Evolutionary conservation across 2,888 invertebrate species (phyloP).

Genomic region (Acronicta aceris): DNA sequence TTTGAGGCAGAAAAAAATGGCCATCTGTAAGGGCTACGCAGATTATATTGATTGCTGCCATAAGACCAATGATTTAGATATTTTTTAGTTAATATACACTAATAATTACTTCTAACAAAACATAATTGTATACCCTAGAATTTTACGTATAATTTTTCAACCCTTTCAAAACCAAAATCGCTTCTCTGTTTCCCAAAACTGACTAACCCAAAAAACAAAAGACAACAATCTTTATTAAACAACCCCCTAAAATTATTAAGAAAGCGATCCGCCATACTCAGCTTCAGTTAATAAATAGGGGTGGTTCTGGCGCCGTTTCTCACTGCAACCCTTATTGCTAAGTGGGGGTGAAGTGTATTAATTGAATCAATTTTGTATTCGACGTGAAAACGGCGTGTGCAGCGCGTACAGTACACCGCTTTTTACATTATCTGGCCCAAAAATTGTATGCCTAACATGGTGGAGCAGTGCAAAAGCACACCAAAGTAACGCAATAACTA

Average conservation of each 20-base stretch:
- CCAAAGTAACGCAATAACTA: too few relatives aligned
- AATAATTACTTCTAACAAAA: too few relatives aligned
- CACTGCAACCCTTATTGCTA: conserved; percentile 60
- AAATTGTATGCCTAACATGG: too few relatives aligned
- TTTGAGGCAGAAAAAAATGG: too few relatives aligned
- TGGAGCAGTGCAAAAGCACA: too few relatives aligned
- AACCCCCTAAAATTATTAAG: conserved; percentile 38
- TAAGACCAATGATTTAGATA: too few relatives aligned
- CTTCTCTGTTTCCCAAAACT: not conserved
- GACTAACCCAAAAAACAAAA: conserved; percentile 24
- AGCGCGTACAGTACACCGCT: not conserved
- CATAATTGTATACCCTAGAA: too few relatives aligned
- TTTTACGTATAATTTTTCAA: too few relatives aligned
- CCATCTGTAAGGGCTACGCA: too few relatives aligned
- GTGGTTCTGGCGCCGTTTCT: conserved; percentile 54
- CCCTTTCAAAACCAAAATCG: not conserved
- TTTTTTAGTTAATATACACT: too few relatives aligned
- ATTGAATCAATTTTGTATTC: conserved; percentile 66
- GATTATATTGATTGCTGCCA: too few relatives aligned
- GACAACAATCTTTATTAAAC: not conserved
- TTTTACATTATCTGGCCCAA: not conserved
- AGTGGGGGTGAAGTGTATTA: conserved; percentile 67
- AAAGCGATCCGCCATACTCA: conserved; percentile 19
- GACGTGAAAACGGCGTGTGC: conserved; percentile 23
- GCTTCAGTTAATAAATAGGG: conserved; percentile 45